Percentiles rank a stretch among this genome's conserved stretches.
Evolutionary conservation across 2,888 invertebrate species (phyloP).

Genomic region (Koerneria pararmatus): DNA sequence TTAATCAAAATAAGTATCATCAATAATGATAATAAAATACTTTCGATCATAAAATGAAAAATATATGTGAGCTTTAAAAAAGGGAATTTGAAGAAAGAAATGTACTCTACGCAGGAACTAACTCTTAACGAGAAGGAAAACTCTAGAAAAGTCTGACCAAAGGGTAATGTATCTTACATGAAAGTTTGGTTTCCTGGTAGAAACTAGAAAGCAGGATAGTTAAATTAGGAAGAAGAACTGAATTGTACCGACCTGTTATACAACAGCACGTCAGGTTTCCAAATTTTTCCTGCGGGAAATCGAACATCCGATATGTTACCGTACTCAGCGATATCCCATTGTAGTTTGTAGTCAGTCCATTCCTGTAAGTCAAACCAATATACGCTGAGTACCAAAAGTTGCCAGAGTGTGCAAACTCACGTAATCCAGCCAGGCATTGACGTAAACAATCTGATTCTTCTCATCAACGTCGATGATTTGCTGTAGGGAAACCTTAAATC

Average conservation of each 20-base stretch:
- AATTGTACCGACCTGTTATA: constrained; percentile 39
- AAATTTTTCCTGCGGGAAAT: constrained; percentile 57
- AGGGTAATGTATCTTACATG: too few species aligned
- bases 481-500: constrained; percentile 52
- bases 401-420: constrained; percentile 31
- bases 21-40: too few species aligned
- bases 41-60: too few species aligned
- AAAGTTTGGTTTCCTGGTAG: too few species aligned
- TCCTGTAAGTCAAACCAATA: constrained; percentile 28
- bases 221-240: too few species aligned
- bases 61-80: too few species aligned
- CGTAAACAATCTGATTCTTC: constrained; percentile 57
- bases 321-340: constrained; percentile 55
- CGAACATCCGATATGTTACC: constrained; percentile 57
- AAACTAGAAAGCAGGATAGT: too few species aligned
- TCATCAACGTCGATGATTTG: constrained; percentile 59
- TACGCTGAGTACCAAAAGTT: background rate
- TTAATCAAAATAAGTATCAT: too few species aligned
- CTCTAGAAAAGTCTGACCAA: too few species aligned
- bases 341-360: constrained; percentile 58
- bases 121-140: too few species aligned
- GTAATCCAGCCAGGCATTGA: constrained; percentile 56
- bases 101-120: too few species aligned
- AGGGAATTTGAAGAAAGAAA: too few species aligned
- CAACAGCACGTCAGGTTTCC: constrained; percentile 55